phyloP scores from a whole-genome alignment of 2,797 vertebrate genomes.

The Percopsis omiscomaycus region DNA sequence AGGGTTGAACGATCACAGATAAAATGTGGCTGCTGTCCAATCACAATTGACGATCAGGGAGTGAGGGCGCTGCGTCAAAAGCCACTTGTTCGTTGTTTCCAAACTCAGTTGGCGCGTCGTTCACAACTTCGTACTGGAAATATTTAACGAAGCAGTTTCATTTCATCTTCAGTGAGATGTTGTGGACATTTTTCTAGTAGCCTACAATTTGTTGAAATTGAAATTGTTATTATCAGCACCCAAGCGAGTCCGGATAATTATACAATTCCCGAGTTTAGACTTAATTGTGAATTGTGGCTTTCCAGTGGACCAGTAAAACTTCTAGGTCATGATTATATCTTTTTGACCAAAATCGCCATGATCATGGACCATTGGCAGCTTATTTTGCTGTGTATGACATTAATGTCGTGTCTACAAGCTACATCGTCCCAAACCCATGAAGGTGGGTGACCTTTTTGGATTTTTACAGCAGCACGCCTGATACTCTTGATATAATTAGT shows the following conservation, averaged over 20 bases:
- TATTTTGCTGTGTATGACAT: slow-evolving; percentile 50
- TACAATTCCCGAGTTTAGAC: not conserved
- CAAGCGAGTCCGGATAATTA: not conserved
- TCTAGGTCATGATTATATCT: slow-evolving; percentile 46
- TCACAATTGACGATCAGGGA: slow-evolving; percentile 54
- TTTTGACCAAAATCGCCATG: slow-evolving; percentile 27
- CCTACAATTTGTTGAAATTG: not conserved
- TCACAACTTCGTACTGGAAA: slow-evolving; percentile 11
- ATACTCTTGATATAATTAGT: not conserved
- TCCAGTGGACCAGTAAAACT: slow-evolving; percentile 2
- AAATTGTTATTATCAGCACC: not conserved
- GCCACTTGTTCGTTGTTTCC: slow-evolving; percentile 52
- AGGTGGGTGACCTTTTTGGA: slow-evolving; percentile 59
- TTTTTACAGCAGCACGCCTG: not conserved
- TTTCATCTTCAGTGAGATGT: slow-evolving; percentile 22
- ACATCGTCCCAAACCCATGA: slow-evolving; percentile 67
- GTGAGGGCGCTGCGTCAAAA: slow-evolving; percentile 61
- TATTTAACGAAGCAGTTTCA: not conserved
- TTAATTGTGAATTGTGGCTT: not conserved
- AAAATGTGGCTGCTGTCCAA: slow-evolving; percentile 52
- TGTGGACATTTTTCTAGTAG: not conserved
- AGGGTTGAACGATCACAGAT: slow-evolving; percentile 62
- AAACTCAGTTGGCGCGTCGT: slow-evolving; percentile 36
- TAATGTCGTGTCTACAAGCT: slow-evolving; percentile 48
- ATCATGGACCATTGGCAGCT: slow-evolving; percentile 63